Percentiles rank a stretch among this genome's conserved stretches.
These are phyloP conservation scores for Gambusia holbrooki DNA, from an alignment of 2,113 vertebrate species.

Conservation along the genomic window DNA sequence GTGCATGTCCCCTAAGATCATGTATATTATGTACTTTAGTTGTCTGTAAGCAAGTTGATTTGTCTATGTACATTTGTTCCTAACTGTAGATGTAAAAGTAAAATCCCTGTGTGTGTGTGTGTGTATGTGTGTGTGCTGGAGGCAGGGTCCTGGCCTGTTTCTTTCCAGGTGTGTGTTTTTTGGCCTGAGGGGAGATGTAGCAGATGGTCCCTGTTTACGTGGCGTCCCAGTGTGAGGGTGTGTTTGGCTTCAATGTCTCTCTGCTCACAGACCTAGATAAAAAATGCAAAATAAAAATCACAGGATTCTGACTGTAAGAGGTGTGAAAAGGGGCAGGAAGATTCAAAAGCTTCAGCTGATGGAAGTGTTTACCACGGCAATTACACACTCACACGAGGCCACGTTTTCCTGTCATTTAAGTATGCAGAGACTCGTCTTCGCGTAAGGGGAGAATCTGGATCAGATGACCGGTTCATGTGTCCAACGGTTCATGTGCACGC, in stretches of 20 bases:
- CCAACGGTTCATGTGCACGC: conserved; percentile 15
- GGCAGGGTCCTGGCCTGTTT: conserved; percentile 52
- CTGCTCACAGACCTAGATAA: conserved; percentile 30
- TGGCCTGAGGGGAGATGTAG: conserved; percentile 45
- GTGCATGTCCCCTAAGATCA: too few relatives aligned
- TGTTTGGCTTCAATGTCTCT: conserved; percentile 21
- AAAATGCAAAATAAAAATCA: neutral
- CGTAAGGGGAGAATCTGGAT: conserved; percentile 39
- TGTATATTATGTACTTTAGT: neutral
- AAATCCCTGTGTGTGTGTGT: conserved; percentile 1
- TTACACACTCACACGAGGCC: neutral
- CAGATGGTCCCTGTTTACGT: conserved; percentile 66
- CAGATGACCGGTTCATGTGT: conserved; percentile 18
- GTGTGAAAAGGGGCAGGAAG: neutral
- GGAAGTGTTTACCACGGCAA: neutral
- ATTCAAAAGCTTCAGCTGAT: neutral
- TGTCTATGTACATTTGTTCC: neutral
- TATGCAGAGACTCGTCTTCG: conserved; percentile 2
- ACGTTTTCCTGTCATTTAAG: neutral
- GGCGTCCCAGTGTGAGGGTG: conserved; percentile 12
- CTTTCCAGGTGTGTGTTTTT: conserved; percentile 71
- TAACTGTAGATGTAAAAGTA: neutral
- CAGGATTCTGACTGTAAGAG: conserved; percentile 18
- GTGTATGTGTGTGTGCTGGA: conserved; percentile 20
- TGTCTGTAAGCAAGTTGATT: neutral